Conservation (phyloP, 2,113 vertebrate genomes). For the Camelus bactrianus region DNA sequence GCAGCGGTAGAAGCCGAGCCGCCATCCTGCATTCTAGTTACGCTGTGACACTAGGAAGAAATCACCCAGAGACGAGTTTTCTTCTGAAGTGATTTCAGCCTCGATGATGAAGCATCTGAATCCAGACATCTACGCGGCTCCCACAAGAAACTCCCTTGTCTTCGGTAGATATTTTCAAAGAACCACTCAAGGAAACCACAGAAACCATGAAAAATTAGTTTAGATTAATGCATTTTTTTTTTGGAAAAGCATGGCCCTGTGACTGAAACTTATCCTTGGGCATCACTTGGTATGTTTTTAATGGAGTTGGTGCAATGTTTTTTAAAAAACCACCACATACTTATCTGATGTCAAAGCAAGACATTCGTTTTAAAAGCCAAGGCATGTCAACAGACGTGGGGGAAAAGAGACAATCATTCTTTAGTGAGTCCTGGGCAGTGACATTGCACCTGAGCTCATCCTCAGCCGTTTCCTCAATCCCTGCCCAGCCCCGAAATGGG, state of each 20-base stretch:
- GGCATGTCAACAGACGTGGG: background rate
- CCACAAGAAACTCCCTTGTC: conserved; percentile 55
- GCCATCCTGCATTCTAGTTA: background rate
- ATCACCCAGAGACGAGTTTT: background rate
- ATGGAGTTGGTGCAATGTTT: conserved; percentile 40
- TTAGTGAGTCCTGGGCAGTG: background rate
- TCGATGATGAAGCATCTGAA: conserved; percentile 20
- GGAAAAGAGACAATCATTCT: background rate
- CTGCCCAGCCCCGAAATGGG: background rate
- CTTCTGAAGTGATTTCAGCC: conserved; percentile 27
- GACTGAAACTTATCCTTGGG: conserved; percentile 52
- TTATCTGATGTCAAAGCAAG: conserved; percentile 45
- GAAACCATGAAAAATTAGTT: conserved; percentile 77
- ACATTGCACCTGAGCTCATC: background rate
- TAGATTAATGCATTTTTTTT: conserved; percentile 75
- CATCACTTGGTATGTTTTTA: conserved; percentile 71
- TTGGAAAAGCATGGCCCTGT: conserved; percentile 68
- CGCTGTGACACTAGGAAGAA: background rate
- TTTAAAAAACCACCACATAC: background rate
- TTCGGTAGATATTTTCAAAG: conserved; percentile 53
- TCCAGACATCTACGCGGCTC: background rate
- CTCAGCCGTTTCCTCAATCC: background rate
- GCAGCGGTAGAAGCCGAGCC: background rate
- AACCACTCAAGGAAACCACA: conserved; percentile 65
- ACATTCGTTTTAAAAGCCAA: conserved; percentile 62